Percentiles rank a stretch among this genome's conserved stretches.
These are phyloP conservation scores for Liasis olivaceus DNA, from an alignment of 2,797 vertebrate species.

Conservation along the genomic window DNA sequence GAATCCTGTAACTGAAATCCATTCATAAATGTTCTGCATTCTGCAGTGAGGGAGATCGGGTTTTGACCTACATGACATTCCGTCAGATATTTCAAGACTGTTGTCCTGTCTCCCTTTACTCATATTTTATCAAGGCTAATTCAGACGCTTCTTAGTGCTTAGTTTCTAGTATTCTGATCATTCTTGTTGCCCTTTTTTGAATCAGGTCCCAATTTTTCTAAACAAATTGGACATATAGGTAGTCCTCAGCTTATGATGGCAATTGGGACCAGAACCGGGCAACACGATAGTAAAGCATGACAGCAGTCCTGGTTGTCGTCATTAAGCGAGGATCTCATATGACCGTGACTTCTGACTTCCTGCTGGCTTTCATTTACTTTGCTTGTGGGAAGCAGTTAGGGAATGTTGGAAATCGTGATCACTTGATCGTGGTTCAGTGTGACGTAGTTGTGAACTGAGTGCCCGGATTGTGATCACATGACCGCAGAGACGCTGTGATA, in stretches of 20 bases:
- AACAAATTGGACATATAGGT: neutral
- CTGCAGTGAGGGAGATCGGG: neutral
- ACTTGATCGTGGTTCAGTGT: neutral
- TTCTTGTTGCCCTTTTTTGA: neutral
- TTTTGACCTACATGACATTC: neutral
- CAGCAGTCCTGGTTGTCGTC: neutral
- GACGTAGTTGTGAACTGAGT: too few species aligned
- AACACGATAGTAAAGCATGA: neutral
- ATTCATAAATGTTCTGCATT: neutral
- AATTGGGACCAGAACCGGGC: neutral
- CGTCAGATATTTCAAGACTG: neutral
- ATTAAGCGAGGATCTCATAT: neutral
- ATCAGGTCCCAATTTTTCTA: neutral
- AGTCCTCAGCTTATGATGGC: neutral
- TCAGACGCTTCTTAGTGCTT: neutral
- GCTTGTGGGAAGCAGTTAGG: neutral
- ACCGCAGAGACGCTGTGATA: too few species aligned
- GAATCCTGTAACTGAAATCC: neutral
- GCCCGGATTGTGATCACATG: too few species aligned
- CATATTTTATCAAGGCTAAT: neutral
- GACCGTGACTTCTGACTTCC: neutral
- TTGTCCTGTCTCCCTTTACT: neutral
- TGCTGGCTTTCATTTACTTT: neutral
- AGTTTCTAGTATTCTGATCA: neutral
- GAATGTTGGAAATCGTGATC: neutral